phyloP scores from a whole-genome alignment of 2,113 vertebrate genomes.

The Ramphastos sulfuratus region DNA sequence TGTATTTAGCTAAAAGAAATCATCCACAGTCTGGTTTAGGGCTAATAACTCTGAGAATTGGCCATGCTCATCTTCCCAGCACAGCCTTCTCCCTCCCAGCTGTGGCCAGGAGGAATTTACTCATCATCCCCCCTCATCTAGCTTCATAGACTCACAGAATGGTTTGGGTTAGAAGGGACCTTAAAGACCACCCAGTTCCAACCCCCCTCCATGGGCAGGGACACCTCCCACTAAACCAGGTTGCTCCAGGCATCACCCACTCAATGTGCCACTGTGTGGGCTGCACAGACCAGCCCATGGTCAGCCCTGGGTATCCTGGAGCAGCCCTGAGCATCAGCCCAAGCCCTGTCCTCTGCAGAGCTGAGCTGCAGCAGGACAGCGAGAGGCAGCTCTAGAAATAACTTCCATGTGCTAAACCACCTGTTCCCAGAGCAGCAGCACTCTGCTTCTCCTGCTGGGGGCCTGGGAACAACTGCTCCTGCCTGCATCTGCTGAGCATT shows the following conservation, averaged over 20 bases:
- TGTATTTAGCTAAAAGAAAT: not conserved
- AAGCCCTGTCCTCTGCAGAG: not conserved
- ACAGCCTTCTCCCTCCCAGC: not conserved
- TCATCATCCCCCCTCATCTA: not conserved
- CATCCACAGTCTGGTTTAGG: not conserved
- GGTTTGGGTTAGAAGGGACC: too few species aligned
- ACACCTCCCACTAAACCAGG: too few species aligned
- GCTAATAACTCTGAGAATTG: not conserved
- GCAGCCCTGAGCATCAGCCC: not conserved
- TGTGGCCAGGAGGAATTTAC: not conserved
- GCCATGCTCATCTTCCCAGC: not conserved
- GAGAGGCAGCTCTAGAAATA: conserved; percentile 54
- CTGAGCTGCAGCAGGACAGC: not conserved
- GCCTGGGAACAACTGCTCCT: conserved; percentile 33
- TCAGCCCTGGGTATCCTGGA: not conserved
- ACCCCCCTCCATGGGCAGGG: too few species aligned
- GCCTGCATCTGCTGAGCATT: conserved; percentile 23
- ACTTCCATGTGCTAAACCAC: conserved; percentile 47
- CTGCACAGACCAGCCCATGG: not conserved
- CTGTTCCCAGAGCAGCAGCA: conserved; percentile 20
- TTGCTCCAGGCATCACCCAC: not conserved
- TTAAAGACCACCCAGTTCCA: too few species aligned
- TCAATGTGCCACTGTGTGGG: not conserved
- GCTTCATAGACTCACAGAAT: not conserved
- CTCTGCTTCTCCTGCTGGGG: not conserved